These are phyloP conservation scores for Thereva unica DNA, from an alignment of 2,888 invertebrate species.

Conservation along the genomic window DNA sequence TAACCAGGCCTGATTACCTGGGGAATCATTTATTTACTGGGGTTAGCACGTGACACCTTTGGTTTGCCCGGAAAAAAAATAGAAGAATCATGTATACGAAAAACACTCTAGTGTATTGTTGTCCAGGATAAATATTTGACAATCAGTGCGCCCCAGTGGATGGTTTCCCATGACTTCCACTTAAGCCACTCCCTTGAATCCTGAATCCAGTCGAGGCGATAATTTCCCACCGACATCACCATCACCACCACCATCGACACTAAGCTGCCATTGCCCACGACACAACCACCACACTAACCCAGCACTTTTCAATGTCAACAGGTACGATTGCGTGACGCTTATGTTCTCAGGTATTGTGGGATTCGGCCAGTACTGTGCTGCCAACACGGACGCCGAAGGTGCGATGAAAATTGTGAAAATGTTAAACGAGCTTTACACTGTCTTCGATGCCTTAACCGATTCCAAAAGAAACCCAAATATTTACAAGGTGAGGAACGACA, in stretches of 20 bases:
- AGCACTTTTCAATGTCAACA: constrained; percentile 50
- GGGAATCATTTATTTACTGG: background rate
- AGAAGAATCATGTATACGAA: too few species aligned
- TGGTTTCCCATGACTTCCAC: too few species aligned
- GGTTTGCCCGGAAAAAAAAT: background rate
- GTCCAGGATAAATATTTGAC: too few species aligned
- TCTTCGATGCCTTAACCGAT: constrained; percentile 91
- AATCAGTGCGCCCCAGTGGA: too few species aligned
- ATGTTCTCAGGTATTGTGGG: constrained; percentile 94
- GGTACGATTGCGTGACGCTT: constrained; percentile 88
- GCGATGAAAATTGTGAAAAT: constrained; percentile 96
- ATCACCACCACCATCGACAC: too few species aligned
- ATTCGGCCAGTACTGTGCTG: constrained; percentile 87
- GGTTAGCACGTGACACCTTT: constrained; percentile 1
- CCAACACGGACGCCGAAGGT: constrained; percentile 86
- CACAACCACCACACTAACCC: constrained; percentile 6
- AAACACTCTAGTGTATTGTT: too few species aligned
- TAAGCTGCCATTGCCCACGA: background rate
- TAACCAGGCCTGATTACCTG: constrained; percentile 3
- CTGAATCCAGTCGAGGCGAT: too few species aligned
- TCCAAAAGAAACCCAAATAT: constrained; percentile 91
- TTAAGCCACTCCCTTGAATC: too few species aligned
- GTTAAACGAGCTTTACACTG: constrained; percentile 90
- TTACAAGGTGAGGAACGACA: constrained; percentile 74
- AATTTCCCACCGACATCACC: too few species aligned